phyloP scores from a whole-genome alignment of 2,797 vertebrate species.

The Kryptolebias ocellatus region DNA sequence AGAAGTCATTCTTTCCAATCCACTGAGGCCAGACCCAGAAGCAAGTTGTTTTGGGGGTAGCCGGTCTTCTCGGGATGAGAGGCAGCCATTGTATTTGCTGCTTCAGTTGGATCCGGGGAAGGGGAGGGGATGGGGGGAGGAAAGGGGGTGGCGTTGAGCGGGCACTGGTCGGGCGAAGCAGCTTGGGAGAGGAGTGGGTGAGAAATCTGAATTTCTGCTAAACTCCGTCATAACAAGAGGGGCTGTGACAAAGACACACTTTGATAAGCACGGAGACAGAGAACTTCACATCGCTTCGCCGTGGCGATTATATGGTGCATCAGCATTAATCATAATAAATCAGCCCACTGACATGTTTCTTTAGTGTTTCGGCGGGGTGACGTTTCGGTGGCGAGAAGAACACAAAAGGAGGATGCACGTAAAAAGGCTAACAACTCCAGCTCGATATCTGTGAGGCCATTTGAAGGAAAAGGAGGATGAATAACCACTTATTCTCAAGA shows the following conservation, averaged over 20 bases:
- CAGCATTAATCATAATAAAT: conserved; percentile 71
- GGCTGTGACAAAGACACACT: conserved; percentile 72
- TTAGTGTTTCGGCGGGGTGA: conserved; percentile 29
- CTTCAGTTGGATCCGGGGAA: neutral
- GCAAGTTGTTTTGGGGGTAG: conserved; percentile 68
- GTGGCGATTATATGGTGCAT: conserved; percentile 73
- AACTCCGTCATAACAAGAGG: conserved; percentile 72
- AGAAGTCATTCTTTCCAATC: conserved; percentile 74
- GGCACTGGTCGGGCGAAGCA: conserved; percentile 62
- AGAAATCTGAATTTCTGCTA: conserved; percentile 77
- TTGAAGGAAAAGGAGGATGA: too few species aligned
- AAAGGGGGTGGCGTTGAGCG: conserved; percentile 42
- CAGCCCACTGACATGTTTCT: conserved; percentile 63
- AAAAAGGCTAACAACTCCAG: conserved; percentile 25
- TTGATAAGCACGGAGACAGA: conserved; percentile 59
- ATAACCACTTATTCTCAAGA: neutral
- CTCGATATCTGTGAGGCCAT: neutral
- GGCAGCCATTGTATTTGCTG: conserved; percentile 68
- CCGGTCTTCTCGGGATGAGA: conserved; percentile 65
- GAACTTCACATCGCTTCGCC: conserved; percentile 66
- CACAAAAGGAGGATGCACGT: conserved; percentile 21
- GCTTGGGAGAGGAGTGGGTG: conserved; percentile 73
- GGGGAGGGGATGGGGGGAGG: conserved; percentile 11
- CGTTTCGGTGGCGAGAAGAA: conserved; percentile 3
- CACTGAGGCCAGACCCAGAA: conserved; percentile 56